Conservation (phyloP, 2,888 invertebrate genomes). For the Monochamus alternatus region DNA sequence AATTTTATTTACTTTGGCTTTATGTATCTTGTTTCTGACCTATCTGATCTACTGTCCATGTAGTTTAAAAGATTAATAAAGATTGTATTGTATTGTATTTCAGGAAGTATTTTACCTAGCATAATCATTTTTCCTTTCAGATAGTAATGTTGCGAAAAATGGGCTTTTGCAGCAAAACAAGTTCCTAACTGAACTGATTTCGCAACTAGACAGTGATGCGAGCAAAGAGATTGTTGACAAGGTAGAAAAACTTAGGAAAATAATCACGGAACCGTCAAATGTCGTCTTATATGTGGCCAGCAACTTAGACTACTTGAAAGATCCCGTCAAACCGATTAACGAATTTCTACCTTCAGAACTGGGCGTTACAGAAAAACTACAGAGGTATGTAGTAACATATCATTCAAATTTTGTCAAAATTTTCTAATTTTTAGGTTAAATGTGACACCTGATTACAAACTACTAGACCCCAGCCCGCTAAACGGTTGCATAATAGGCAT, state of each 20-base stretch:
- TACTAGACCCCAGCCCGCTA: conserved; percentile 67
- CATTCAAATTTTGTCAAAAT: no score
- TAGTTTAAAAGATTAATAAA: no score
- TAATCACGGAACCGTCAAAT: conserved; percentile 76
- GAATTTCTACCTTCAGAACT: conserved; percentile 53
- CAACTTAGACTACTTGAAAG: conserved; percentile 77
- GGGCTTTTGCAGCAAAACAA: conserved; percentile 84
- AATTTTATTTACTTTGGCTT: no score
- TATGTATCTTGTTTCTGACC: no score
- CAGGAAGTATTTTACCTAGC: no score
- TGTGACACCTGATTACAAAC: conserved; percentile 71
- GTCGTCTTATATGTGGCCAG: conserved; percentile 82
- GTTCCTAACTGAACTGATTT: conserved; percentile 81
- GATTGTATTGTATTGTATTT: no score
- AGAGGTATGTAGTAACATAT: conserved; percentile 43
- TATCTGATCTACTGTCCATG: no score
- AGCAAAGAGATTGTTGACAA: conserved; percentile 72
- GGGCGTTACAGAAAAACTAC: conserved; percentile 40
- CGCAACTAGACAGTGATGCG: conserved; percentile 72
- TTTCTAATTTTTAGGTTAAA: conserved; percentile 62
- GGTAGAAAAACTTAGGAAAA: conserved; percentile 75
- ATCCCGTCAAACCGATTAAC: conserved; percentile 68
- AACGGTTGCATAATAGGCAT: conserved; percentile 83
- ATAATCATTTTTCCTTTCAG: conserved; percentile 62
- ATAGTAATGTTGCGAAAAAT: conserved; percentile 81